A percentile compares a stretch with the other conserved stretches of the same genome.
Evolutionary conservation across 2,797 vertebrate genomes (phyloP).

Genomic region (Periophthalmus magnuspinnatus): DNA sequence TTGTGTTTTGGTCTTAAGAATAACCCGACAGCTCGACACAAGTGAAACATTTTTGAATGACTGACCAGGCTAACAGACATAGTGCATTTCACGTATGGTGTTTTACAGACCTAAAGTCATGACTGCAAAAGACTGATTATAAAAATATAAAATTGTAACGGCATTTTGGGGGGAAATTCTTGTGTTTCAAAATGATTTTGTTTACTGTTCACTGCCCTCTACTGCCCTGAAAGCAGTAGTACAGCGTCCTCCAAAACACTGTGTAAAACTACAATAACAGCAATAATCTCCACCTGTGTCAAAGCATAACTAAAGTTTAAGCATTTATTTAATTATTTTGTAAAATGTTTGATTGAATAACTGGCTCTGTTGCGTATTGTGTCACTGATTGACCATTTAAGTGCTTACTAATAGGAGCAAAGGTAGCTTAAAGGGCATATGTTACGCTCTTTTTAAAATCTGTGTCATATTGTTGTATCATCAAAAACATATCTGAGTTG

Average conservation of each 20-base stretch:
- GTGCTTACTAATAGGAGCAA: too few relatives aligned
- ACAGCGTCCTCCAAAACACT: slow-evolving; percentile 55
- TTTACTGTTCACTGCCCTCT: slow-evolving; percentile 31
- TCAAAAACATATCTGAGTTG: too few relatives aligned
- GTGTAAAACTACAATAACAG: slow-evolving; percentile 66
- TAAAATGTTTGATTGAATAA: slow-evolving; percentile 1
- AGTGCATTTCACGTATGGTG: slow-evolving; percentile 44
- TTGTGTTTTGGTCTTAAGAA: too few relatives aligned
- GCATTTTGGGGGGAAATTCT: slow-evolving; percentile 30
- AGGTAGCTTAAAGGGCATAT: too few relatives aligned
- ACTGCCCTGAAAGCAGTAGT: slow-evolving; percentile 60
- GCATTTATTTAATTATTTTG: slow-evolving; percentile 26
- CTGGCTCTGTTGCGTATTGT: background rate
- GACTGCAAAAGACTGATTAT: slow-evolving; percentile 55
- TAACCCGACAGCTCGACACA: too few relatives aligned
- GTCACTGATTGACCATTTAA: too few relatives aligned
- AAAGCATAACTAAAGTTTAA: slow-evolving; percentile 50
- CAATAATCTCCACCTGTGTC: slow-evolving; percentile 74
- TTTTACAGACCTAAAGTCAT: slow-evolving; percentile 60
- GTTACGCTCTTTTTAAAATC: too few relatives aligned
- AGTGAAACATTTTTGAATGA: background rate
- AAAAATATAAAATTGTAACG: slow-evolving; percentile 42
- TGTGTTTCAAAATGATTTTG: slow-evolving; percentile 30
- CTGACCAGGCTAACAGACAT: slow-evolving; percentile 45
- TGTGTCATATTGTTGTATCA: too few relatives aligned